Conservation (phyloP, 2,888 invertebrate species). For the Conchocele bisecta region DNA sequence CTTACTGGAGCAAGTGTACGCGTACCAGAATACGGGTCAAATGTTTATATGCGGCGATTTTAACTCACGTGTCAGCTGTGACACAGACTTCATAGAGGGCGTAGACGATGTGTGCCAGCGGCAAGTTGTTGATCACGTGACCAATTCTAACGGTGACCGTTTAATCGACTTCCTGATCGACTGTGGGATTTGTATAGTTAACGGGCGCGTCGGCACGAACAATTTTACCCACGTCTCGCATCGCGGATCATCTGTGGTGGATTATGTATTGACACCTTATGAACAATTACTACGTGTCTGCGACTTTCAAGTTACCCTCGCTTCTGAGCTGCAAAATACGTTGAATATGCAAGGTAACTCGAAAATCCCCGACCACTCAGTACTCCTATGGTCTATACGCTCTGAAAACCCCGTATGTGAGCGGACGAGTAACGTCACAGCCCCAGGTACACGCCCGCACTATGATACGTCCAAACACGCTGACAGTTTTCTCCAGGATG, state of each 20-base stretch:
- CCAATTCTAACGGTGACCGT: slow-evolving; percentile 1
- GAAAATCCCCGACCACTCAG: slow-evolving; percentile 8
- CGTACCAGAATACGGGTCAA: slow-evolving; percentile 1
- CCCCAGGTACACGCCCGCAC: too few relatives aligned
- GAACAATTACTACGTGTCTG: not conserved
- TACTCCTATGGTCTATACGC: not conserved
- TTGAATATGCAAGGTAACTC: not conserved
- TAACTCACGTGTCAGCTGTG: slow-evolving; percentile 5
- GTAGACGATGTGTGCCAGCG: not conserved
- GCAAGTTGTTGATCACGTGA: not conserved
- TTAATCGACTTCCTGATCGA: slow-evolving; percentile 2
- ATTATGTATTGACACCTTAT: slow-evolving; percentile 1
- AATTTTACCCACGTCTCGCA: slow-evolving; percentile 5
- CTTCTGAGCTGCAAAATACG: not conserved
- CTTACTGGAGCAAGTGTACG: slow-evolving; percentile 12
- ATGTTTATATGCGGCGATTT: slow-evolving; percentile 10
- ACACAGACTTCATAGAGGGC: slow-evolving; percentile 2
- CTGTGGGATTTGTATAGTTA: slow-evolving; percentile 1
- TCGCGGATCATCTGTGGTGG: slow-evolving; percentile 3
- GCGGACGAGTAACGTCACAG: too few relatives aligned
- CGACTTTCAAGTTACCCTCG: not conserved
- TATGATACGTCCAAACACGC: too few relatives aligned
- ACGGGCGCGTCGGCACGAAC: slow-evolving; percentile 3
- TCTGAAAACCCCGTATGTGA: too few relatives aligned
- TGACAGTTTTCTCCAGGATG: too few relatives aligned